Conservation (phyloP, 2,113 vertebrate species). For the Pagrus major region DNA sequence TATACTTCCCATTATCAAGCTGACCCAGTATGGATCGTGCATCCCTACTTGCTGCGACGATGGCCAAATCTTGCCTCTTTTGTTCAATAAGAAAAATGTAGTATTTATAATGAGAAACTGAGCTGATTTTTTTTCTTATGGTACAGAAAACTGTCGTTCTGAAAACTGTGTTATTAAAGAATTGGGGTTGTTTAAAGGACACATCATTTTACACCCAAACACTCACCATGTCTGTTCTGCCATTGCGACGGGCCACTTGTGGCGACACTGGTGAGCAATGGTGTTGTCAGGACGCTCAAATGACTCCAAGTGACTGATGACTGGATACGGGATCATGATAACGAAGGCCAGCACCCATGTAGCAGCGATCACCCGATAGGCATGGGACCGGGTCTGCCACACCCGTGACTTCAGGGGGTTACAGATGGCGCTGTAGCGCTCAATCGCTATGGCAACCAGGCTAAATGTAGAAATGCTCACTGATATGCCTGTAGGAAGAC, state of each 20-base stretch:
- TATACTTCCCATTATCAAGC: too few relatives aligned
- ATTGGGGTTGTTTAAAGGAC: not conserved
- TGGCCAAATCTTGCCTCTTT: too few relatives aligned
- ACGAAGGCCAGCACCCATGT: slow-evolving; percentile 92
- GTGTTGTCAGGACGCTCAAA: slow-evolving; percentile 74
- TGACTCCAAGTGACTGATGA: slow-evolving; percentile 85
- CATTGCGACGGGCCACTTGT: slow-evolving; percentile 86
- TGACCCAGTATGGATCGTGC: too few relatives aligned
- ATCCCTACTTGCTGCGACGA: too few relatives aligned
- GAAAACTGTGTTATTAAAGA: not conserved
- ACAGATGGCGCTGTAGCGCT: slow-evolving; percentile 97
- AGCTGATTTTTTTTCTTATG: not conserved
- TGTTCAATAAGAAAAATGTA: too few relatives aligned
- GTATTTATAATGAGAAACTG: not conserved
- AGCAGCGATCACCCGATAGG: slow-evolving; percentile 90
- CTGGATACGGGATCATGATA: slow-evolving; percentile 94
- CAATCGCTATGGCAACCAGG: slow-evolving; percentile 95
- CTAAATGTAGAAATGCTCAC: slow-evolving; percentile 97
- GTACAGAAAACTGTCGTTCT: too few relatives aligned
- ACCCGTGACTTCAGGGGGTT: slow-evolving; percentile 93
- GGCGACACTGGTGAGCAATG: slow-evolving; percentile 85
- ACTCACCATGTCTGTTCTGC: slow-evolving; percentile 92
- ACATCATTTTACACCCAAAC: not conserved
- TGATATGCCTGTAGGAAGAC: slow-evolving; percentile 87
- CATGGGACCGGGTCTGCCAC: slow-evolving; percentile 97